Evolutionary conservation across 2,113 vertebrate genomes (phyloP), one percentile per base, ranked within the genome.

Genomic region (Amblyopsis rosae): DNA sequence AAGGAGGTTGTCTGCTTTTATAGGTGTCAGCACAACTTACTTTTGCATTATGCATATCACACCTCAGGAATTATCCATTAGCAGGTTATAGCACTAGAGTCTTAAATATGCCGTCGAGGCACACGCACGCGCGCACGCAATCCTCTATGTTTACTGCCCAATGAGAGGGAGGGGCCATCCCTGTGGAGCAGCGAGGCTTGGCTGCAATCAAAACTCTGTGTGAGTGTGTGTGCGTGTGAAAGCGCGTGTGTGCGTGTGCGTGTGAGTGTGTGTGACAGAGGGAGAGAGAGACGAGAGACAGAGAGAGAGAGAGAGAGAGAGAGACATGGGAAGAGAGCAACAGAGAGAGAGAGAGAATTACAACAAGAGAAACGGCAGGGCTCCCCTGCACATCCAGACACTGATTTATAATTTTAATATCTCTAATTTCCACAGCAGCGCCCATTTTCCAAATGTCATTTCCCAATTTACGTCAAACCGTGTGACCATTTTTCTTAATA

Each of bases 381-480:
- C 12, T 69, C 66, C 70, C 79, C 57, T 72, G 79, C 80, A 89
- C 82, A 89, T 88, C 79, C 89, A 92, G 93, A 94, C 92, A 92
- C 93, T 95, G 94, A 95, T 95, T 95, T 94, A 95, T 95, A 93
- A 95, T 95, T 95, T 94, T 96, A 95, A 96, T 95, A 95, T 94
- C 92, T 92, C 90, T 95, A 95, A 95, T 95, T 94, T 95, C 91
- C 92, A 93, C 90, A 85, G 90, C 89, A 83, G 90, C 80, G 75
- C 85, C 90, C 90, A 88, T 93, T 92, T 94, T 94, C 93, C 89
- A 92, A 94, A 94, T 93, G 93, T 93, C 93, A 94, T 94, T 94
- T 95, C 94, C 94, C 93, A 95, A 95, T 95, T 95, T 95, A 93
- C 92, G 94, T 95, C 94, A 94, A 94, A 94, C 87, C 70, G 87